Evolutionary conservation across 2,888 invertebrate species (phyloP).

Genomic region (Blastobasis adustella): DNA sequence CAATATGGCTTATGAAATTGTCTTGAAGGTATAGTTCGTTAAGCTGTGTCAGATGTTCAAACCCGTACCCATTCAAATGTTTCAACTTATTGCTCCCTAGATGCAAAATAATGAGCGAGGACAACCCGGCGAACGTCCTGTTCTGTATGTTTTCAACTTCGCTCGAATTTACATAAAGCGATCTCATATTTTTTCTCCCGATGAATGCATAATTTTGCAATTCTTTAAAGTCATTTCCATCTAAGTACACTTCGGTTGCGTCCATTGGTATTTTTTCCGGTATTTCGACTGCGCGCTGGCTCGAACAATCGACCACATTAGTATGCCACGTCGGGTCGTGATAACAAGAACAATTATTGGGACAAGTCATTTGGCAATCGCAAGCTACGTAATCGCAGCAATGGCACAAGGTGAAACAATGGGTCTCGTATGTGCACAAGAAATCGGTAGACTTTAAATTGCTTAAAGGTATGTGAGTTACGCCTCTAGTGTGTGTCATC

Average conservation of each 20-base stretch:
- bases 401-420: conserved; percentile 94
- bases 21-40: conserved; percentile 90
- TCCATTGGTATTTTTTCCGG: conserved; percentile 94
- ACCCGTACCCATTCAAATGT: conserved; percentile 87
- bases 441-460: conserved; percentile 88
- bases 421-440: conserved; percentile 91
- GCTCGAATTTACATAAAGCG: conserved; percentile 89
- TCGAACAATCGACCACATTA: conserved; percentile 93
- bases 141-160: conserved; percentile 90
- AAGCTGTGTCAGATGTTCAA: conserved; percentile 86
- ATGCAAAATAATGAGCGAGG: conserved; percentile 85
- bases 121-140: conserved; percentile 90
- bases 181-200: conserved; percentile 91
- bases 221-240: conserved; percentile 90
- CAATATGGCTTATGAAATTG: conserved; percentile 85
- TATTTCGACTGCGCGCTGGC: conserved; percentile 83
- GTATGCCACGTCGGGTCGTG: conserved; percentile 95
- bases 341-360: conserved; percentile 94
- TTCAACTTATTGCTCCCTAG: conserved; percentile 89
- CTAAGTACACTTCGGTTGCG: conserved; percentile 93
- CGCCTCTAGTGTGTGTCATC: conserved; percentile 87
- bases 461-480: conserved; percentile 83
- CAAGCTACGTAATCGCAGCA: conserved; percentile 97
- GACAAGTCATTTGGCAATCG: conserved; percentile 97
- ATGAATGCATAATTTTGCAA: conserved; percentile 92